phyloP scores from a whole-genome alignment of 2,888 invertebrate species.

The Lissonota sp. region DNA sequence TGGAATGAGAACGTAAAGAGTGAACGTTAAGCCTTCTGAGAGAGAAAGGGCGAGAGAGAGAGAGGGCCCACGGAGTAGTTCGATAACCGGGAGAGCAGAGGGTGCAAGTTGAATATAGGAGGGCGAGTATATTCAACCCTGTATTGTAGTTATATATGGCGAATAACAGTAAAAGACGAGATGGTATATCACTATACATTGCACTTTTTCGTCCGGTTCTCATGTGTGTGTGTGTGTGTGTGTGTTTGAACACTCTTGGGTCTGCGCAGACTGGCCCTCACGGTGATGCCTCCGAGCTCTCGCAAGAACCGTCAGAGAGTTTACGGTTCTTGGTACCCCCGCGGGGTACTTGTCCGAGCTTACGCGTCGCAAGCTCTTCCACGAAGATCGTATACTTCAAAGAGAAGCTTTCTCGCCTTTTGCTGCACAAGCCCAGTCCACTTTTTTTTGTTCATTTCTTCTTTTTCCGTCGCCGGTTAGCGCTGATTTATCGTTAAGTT shows the following conservation, averaged over 20 bases:
- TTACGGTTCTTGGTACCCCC: not conserved
- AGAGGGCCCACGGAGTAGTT: too few species aligned
- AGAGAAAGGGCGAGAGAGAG: not conserved
- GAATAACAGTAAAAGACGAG: slow-evolving; percentile 6
- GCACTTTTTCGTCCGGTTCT: slow-evolving; percentile 24
- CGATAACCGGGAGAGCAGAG: slow-evolving; percentile 37
- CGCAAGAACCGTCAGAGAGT: not conserved
- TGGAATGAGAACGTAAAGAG: slow-evolving; percentile 63
- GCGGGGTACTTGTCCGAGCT: not conserved
- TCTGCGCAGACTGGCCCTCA: too few species aligned
- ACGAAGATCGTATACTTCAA: slow-evolving; percentile 27
- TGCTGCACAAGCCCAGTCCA: not conserved
- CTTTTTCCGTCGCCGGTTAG: not conserved
- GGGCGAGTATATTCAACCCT: not conserved
- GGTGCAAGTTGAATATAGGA: slow-evolving; percentile 10
- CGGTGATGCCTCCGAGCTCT: not conserved
- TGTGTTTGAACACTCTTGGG: too few species aligned
- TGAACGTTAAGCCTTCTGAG: slow-evolving; percentile 52
- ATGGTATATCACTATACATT: slow-evolving; percentile 4
- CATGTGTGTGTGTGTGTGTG: too few species aligned
- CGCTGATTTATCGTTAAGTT: not conserved
- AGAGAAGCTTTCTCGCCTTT: slow-evolving; percentile 8
- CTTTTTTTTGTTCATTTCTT: not conserved
- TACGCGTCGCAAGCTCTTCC: not conserved
- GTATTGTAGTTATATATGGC: not conserved